Percentiles rank a stretch among this genome's conserved stretches.
Conservation (phyloP, 2,113 vertebrate species). For the Notothenia coriiceps region DNA sequence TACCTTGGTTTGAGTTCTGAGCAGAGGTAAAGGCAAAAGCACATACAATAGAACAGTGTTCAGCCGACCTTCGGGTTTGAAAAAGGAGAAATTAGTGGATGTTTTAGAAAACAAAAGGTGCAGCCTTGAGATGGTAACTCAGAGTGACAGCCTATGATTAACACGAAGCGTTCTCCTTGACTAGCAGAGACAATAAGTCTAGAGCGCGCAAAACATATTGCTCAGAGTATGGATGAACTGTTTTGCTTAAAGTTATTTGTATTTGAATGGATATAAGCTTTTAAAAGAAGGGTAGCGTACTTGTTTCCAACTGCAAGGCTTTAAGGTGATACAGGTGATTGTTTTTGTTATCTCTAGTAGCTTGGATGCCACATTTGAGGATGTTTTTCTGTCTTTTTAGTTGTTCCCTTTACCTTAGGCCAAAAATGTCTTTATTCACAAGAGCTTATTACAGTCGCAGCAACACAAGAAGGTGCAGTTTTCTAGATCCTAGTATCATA, state of each 20-base stretch:
- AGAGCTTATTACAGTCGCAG: neutral
- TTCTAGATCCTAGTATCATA: neutral
- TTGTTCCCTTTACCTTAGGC: neutral
- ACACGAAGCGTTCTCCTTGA: constrained; percentile 64
- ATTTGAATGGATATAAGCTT: constrained; percentile 8
- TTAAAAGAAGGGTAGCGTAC: neutral
- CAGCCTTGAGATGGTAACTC: constrained; percentile 76
- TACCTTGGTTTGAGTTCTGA: constrained; percentile 41
- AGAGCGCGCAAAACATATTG: constrained; percentile 53
- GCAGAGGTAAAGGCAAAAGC: constrained; percentile 19
- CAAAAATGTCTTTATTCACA: neutral
- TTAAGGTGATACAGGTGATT: neutral
- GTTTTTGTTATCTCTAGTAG: neutral
- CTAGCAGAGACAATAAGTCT: constrained; percentile 69
- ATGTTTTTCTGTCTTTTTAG: neutral
- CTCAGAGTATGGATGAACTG: constrained; percentile 21
- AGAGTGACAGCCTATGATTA: constrained; percentile 77
- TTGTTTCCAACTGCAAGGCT: neutral
- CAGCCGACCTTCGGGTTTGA: constrained; percentile 47
- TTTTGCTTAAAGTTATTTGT: neutral
- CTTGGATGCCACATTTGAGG: neutral
- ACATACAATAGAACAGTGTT: constrained; percentile 64
- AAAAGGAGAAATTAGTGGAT: constrained; percentile 71
- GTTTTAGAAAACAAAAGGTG: constrained; percentile 78
- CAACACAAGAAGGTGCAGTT: constrained; percentile 1